Base-by-base conservation (phyloP, 2,113 vertebrate genomes). In the Phalacrocorax aristotelis region DNA sequence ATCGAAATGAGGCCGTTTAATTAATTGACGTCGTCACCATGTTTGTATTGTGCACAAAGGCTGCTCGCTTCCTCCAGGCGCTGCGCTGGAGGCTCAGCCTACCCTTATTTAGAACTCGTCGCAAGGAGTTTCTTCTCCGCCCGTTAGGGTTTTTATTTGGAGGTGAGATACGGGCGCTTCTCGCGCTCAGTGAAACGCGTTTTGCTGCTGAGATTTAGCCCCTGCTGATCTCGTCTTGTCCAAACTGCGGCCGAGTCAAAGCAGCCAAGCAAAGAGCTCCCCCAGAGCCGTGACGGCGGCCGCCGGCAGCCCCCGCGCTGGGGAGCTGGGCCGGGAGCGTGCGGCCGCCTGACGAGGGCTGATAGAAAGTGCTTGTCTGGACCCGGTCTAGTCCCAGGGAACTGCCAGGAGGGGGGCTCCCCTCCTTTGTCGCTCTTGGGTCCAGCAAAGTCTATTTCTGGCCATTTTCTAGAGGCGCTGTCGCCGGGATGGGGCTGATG, bases 21-120 rank as follows among this genome's bases (percentile, higher is more conserved):
- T 81, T 49, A 48, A 38, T 36, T 11, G 12, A 34, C 1, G 5
- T 32, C 36, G 32, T 26, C 34, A 1, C 36, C 5, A 0, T 6
- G 44, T 18, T 51, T 29, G 22, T 68, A 1, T 48, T 9, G 69
- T 34, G 34, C 64, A 6, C 64, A 25, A 5, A 9, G 9, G 12
- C 36, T 10, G n/a, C 62, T 75, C n/a, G 42, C 32, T 54, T 32
- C 61, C 19, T 40, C 61, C 57, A 4, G n/a, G 49, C 14, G 1
- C 57, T 3, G 13, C 7, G 32, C 55, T 4, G 30, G n/a, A 6
- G 62, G 30, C 70, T 92, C 34, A 3, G 62, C 60, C 32, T 32
- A 1, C 72, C 54, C 61, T 46, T 11, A 1, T 6, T 62, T 44
- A 19, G 48, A 61, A 13, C 72, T 32, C 40, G 4, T 22, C 7